Evolutionary conservation across 2,888 invertebrate species (phyloP), one percentile per base, ranked within the genome.

Genomic region (Antheraea yamamai): DNA sequence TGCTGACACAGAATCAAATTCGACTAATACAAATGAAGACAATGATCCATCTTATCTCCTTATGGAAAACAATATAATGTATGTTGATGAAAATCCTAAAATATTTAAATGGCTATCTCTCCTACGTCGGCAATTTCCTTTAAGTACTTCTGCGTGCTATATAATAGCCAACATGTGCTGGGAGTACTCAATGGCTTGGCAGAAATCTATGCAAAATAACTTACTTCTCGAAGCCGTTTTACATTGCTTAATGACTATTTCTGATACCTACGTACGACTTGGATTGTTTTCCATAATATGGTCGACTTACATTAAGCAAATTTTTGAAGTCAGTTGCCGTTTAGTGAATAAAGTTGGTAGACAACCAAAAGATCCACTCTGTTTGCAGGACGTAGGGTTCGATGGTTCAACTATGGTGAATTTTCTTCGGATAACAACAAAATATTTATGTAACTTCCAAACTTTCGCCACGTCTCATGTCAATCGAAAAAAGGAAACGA

Each of bases 141-240:
- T 97, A 81, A 98, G 98, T 88, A 95, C 98, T 75, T 96, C 97
- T 75, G 96, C 97, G 0, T 97, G 97, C 83, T 96, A 97, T 64
- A 92, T 99, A 66, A 94, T 98, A 73, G 96, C 97, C 20, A 98
- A 98, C 87, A 97, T 98, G 95, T 96, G 97, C 80, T 99, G 99
- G 99, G 98, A 99, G 89, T 98, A 97, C 87, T 96, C 98, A 75
- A 96, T 97, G 80, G 96, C 96, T 74, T 99, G 99, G 98, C 97
- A 97, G 85, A 97, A 97, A 88, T 96, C 97, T 80, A 95, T 97
- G 77, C 95, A 96, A 71, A 95, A 96, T 78, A 92, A 97, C 8
- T 93, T 95, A 20, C 95, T 96, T 81, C 94, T 99, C 55, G 95
- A 96, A 79, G 96, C 97, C n/a, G 96, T 97, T 0, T 84, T 98